Evolutionary conservation across 92 coral and sea anemone genomes (phyloP).

Genomic region (Zoanthus solanderi): DNA sequence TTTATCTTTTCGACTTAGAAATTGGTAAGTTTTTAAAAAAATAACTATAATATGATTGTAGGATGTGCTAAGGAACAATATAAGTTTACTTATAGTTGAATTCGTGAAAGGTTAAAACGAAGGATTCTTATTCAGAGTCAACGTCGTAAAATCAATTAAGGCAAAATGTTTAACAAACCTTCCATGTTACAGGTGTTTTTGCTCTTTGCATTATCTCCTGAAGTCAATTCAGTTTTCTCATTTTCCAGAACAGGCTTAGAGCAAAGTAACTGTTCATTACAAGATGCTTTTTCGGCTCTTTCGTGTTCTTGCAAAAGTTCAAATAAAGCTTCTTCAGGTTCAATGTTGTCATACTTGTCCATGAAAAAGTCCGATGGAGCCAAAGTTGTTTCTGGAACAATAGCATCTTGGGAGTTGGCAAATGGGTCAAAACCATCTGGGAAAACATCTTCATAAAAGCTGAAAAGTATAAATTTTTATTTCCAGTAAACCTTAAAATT

Average conservation of each 20-base stretch:
- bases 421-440: constrained; percentile 38
- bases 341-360: constrained; percentile 46
- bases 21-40: too few relatives aligned
- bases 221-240: background rate
- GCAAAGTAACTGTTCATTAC: background rate
- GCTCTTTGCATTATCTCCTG: background rate
- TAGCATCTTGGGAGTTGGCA: constrained; percentile 36
- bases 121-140: too few relatives aligned
- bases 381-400: constrained; percentile 42
- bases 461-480: background rate
- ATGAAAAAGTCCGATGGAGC: constrained; percentile 54
- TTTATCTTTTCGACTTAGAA: too few relatives aligned
- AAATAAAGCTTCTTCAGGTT: constrained; percentile 72
- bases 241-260: background rate
- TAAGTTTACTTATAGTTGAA: too few relatives aligned
- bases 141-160: background rate
- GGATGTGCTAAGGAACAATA: too few relatives aligned
- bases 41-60: too few relatives aligned
- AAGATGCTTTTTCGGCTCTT: background rate
- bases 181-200: background rate
- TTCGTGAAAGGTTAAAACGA: too few relatives aligned
- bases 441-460: constrained; percentile 46
- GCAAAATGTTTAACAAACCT: background rate
- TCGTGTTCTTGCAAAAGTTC: constrained; percentile 69
- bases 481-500: too few relatives aligned